Evolutionary conservation across 2,888 invertebrate genomes (phyloP), one percentile per base, ranked within the genome.

Genomic region (Megaustenia siamemsis): DNA sequence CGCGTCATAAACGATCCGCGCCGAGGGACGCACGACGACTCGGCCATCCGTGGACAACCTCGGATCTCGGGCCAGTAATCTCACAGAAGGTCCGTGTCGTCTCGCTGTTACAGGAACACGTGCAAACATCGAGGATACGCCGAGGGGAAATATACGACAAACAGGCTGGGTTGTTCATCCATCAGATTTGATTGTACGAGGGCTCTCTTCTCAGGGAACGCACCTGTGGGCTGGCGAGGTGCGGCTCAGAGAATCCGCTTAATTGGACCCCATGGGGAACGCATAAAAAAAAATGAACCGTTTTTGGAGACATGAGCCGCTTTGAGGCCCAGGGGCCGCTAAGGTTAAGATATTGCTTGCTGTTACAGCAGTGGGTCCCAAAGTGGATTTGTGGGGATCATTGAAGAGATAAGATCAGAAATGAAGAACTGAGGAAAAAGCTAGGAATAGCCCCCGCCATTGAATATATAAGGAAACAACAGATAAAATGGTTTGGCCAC

Each of bases 221-320:
- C 71, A 81, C 81, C 71, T 81, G 71, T 71, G 60, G 35, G 40
- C 81, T 28, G 0, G 10, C 24, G 38, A 73, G 69, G 69, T 60
- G 12, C 71, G 69, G 53, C 49, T 43, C 35, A 10, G 56, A 71
- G n/a, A n/a, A 60, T 32, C 40, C 28, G 45, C 49, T 81, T 49
- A 81, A 81, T 56, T 56, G 56, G 81, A 53, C 81, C 73, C 81
- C 81, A 24, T 81, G 71, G 35, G 56, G 32, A 3, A n/a, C n/a
- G 71, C 56, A n/a, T 12, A 24, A n/a, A 40, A 12, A 81, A 71
- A 56, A n/a, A 56, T 71, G n/a, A 38, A 81, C 15, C 18, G 78
- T n/a, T 60, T 56, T 56, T 8, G 10, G 63, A 8, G 45, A 28
- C 78, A 43, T 78, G 78, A 43, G n/a, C 21, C 43, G 32, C 15